A percentile compares a stretch with the other conserved stretches of the same genome.
Evolutionary conservation across 2,113 vertebrate species (phyloP).

Genomic region (Colossoma macropomum): DNA sequence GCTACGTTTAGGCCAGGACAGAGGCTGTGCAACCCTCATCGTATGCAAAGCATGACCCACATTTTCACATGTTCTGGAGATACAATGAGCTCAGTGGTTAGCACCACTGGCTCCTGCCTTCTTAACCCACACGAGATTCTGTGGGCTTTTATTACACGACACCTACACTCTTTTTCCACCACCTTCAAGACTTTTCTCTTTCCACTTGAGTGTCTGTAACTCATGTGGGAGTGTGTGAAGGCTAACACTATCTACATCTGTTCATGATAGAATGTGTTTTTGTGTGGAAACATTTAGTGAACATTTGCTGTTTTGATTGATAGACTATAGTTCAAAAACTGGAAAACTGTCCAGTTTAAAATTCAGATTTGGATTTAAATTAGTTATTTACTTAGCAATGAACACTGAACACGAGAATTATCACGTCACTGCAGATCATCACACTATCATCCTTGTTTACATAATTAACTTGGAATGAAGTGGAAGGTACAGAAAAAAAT

Average conservation of each 20-base stretch:
- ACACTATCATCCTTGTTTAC: neutral
- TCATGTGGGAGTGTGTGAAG: slow-evolving; percentile 9
- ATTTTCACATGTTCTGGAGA: neutral
- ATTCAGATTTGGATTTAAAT: no score
- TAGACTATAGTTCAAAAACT: no score
- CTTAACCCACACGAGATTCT: neutral
- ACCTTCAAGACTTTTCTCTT: slow-evolving; percentile 17
- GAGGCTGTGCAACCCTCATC: neutral
- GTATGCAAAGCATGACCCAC: neutral
- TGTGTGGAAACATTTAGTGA: neutral
- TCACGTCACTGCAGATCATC: neutral
- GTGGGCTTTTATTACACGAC: slow-evolving; percentile 32
- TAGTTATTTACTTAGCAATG: no score
- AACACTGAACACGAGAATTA: neutral
- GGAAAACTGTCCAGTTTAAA: no score
- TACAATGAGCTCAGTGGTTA: slow-evolving; percentile 26
- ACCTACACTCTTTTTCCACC: slow-evolving; percentile 54
- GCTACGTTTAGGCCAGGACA: neutral
- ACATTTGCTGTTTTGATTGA: no score
- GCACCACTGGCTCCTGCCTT: neutral
- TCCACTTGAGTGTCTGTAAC: slow-evolving; percentile 7
- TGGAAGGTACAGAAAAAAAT: no score
- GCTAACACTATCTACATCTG: neutral
- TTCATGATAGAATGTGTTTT: neutral
- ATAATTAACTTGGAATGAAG: neutral